Evolutionary conservation across 2,113 vertebrate genomes (phyloP).

Genomic region (Ramphastos sulfuratus): DNA sequence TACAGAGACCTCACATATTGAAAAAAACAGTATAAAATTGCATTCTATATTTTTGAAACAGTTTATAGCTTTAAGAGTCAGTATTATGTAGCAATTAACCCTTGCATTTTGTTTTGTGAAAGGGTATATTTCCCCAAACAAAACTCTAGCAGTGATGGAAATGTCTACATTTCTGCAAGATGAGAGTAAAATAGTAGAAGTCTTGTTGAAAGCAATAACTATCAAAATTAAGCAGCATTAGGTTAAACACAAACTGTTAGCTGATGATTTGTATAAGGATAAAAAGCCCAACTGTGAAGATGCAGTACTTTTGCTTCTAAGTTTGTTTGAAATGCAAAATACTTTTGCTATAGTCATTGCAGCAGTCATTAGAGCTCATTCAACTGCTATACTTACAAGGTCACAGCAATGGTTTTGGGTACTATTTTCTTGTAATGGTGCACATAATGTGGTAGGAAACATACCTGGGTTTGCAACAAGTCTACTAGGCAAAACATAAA

Average conservation of each 20-base stretch:
- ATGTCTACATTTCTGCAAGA: not conserved
- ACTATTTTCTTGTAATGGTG: not conserved
- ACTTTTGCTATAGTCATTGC: not conserved
- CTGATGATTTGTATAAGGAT: not conserved
- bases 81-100: not conserved
- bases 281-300: not conserved
- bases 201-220: not conserved
- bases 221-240: not conserved
- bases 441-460: not conserved
- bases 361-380: not conserved
- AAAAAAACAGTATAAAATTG: not conserved
- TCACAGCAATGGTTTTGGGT: not conserved
- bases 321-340: not conserved
- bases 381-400: not conserved
- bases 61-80: not conserved
- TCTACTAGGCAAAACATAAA: not conserved
- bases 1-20: not conserved
- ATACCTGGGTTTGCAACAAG: not conserved
- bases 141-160: not conserved
- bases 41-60: not conserved
- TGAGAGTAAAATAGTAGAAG: not conserved
- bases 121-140: not conserved
- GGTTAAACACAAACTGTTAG: not conserved
- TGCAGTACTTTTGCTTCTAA: not conserved
- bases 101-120: not conserved